Evolutionary conservation across 2,113 vertebrate species (phyloP), one percentile per base, ranked within the genome.

Genomic region (Falco punctatus): DNA sequence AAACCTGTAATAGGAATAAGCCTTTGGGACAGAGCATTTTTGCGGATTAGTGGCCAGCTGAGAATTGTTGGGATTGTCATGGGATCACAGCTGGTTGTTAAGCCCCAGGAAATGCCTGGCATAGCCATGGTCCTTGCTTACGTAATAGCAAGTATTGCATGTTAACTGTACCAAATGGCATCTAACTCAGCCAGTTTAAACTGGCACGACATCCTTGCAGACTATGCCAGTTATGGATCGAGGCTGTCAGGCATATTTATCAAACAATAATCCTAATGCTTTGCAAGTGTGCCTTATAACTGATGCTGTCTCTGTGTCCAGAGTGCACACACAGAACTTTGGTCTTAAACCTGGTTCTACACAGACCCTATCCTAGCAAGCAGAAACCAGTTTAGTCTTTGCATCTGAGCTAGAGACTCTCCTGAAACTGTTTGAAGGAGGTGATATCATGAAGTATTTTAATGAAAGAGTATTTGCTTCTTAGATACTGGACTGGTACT

Each of bases 61-160:
- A 94, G 90, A 86, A 86, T 81, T 92, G 69, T 22, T 86, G 80
- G 79, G 61, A 94, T 74, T 93, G 95, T 95, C 72, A 88, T 48
- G 42, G 75, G 40, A 93, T 93, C 88, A 88, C 96, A 96, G 96
- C 64, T 97, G 94, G 78, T 91, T 91, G 51, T 73, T 96, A 94
- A 96, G 87, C 77, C 48, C 51, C 88, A 95, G 96, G 95, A 96
- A 97, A 96, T 94, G 69, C 88, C 57, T 92, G 88, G 85, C 92
- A 94, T 94, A 96, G 49, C 48, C 75, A 58, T n/a, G 55, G 81
- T 64, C 44, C 49, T 83, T 28, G 12, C 16, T 96, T 96, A 96
- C 4, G 14, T 84, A 93, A 94, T 27, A 88, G 57, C 52, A 78
- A 88, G 55, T 88, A 90, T 86, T 95, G 46, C 81, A 88, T 58